These are phyloP conservation scores for Cerastoderma edule DNA, from an alignment of 2,888 invertebrate species.

Conservation along the genomic window DNA sequence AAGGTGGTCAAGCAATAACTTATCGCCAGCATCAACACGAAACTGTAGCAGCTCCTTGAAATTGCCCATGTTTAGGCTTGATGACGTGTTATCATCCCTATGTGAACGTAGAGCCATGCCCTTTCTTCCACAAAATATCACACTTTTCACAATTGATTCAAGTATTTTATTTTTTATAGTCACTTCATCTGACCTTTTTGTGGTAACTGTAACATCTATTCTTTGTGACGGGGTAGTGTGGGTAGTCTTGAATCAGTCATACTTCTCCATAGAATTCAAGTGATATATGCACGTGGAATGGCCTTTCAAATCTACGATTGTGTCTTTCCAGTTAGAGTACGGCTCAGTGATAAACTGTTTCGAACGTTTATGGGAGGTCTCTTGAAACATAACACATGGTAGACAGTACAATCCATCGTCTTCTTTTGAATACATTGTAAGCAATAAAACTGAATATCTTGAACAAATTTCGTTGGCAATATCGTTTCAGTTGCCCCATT, in stretches of 20 bases:
- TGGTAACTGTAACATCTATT: slow-evolving; percentile 29
- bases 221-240: slow-evolving; percentile 7
- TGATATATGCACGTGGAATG: slow-evolving; percentile 37
- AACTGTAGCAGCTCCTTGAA: slow-evolving; percentile 40
- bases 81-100: slow-evolving; percentile 32
- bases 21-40: slow-evolving; percentile 31
- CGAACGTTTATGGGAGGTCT: slow-evolving; percentile 41
- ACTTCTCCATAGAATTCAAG: slow-evolving; percentile 29
- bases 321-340: slow-evolving; percentile 54
- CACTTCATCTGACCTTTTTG: slow-evolving; percentile 5
- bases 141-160: slow-evolving; percentile 36
- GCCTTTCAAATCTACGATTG: slow-evolving; percentile 34
- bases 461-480: slow-evolving; percentile 40
- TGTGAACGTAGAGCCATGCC: slow-evolving; percentile 43
- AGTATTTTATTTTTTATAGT: slow-evolving; percentile 32
- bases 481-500: slow-evolving; percentile 36
- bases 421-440: slow-evolving; percentile 48
- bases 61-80: slow-evolving; percentile 37
- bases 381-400: slow-evolving; percentile 39
- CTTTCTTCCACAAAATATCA: slow-evolving; percentile 40
- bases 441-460: slow-evolving; percentile 38
- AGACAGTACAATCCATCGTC: slow-evolving; percentile 45
- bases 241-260: slow-evolving; percentile 29
- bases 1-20: slow-evolving; percentile 33
- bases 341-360: slow-evolving; percentile 42